phyloP scores from a whole-genome alignment of 53 echinoderm and acorn worm species.

The Hippasteria phrygiana region DNA sequence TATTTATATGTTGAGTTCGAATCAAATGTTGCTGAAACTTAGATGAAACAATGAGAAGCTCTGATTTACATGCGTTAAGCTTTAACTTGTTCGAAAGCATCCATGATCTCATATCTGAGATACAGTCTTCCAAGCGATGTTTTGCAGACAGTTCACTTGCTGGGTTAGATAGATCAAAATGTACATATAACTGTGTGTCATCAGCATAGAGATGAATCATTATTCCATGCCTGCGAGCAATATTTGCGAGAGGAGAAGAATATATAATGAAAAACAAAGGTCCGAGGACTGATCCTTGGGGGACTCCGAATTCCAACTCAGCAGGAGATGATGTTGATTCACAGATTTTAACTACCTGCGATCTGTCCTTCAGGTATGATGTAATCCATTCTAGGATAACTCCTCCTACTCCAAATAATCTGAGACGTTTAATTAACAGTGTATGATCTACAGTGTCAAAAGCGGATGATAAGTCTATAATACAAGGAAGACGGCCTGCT shows the following conservation, averaged over 20 bases:
- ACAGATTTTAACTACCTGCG: conserved; percentile 17
- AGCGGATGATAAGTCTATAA: conserved; percentile 4
- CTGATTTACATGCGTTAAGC: conserved; percentile 67
- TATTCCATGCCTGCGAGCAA: conserved; percentile 51
- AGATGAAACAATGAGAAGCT: conserved; percentile 58
- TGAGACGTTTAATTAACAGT: conserved; percentile 24
- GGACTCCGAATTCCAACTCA: conserved; percentile 5
- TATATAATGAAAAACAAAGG: too few species aligned
- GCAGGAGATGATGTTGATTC: neutral
- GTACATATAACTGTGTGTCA: conserved; percentile 64
- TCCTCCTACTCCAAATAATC: conserved; percentile 9
- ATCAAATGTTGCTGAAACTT: conserved; percentile 12
- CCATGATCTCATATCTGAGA: conserved; percentile 52
- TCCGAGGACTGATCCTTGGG: neutral
- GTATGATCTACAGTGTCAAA: conserved; percentile 56
- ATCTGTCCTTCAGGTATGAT: conserved; percentile 56
- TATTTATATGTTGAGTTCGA: conserved; percentile 10
- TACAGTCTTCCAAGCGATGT: conserved; percentile 11
- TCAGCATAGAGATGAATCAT: conserved; percentile 62
- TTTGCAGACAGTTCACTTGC: conserved; percentile 28
- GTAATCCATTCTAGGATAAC: conserved; percentile 24
- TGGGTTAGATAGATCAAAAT: conserved; percentile 40
- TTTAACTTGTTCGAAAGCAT: conserved; percentile 61
- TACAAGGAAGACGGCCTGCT: neutral
- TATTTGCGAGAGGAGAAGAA: conserved; percentile 42